Base-by-base conservation (phyloP, 2,797 vertebrate species). In the Pangasius mekongensis region DNA sequence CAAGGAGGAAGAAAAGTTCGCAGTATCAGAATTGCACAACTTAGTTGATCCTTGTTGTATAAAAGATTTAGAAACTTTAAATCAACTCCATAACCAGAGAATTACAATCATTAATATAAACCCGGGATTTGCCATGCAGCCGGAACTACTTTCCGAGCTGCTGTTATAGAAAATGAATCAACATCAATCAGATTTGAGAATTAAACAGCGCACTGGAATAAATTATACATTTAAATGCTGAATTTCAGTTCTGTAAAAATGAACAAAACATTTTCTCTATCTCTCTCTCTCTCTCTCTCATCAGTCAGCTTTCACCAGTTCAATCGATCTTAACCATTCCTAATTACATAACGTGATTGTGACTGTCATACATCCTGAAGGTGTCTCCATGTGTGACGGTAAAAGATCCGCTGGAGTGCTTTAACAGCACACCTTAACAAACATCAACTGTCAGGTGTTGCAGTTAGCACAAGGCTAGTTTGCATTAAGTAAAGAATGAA, bases 301-400 rank as follows among this genome's bases (percentile, higher is more conserved):
- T 52, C 67, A 82, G 83, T 82, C 58, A 85, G 80, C 49, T 77
- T 84, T 64, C 47, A 60, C 52, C 43, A 60, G 52, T 83, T 47
- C 67, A 87, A 85, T 91, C 87, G 74, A 73, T 89, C 52, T 64
- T 83, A 86, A 91, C 89, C 77, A 89, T 77, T 85, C 85, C 69
- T 58, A 87, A 84, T 56, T 73, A 36, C 76, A 87, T 82, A 78
- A 87, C 33, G 80, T 54, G 84, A 80, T 66, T 43, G 33, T n/a
- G 84, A 73, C 49, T 73, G 81, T 83, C 88, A 86, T 33, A 39
- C 78, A 85, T 86, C 33, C n/a, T 60, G 76, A 67, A 18, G 18
- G 43, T n/a, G 33, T 84, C 47, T 76, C 58, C 30, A 5, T 58
- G 77, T n/a, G 76, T 78, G n/a, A 54, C 49, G 16, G 27, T 30